Evolutionary conservation across 2,113 vertebrate species (phyloP), one percentile per base, ranked within the genome.

Genomic region (Myotis davidii): DNA sequence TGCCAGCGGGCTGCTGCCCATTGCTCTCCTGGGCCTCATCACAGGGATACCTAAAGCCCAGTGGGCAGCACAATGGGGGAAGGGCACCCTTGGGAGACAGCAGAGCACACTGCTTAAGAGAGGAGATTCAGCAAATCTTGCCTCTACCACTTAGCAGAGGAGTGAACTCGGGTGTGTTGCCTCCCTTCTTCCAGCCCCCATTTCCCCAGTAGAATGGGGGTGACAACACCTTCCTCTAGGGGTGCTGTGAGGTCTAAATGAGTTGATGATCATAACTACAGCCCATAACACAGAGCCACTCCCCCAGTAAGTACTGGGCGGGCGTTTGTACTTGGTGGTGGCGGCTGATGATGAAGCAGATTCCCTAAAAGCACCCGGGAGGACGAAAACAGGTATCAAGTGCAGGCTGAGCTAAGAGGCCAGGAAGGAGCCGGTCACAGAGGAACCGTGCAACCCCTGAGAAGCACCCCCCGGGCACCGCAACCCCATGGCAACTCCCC

Each of bases 391-490:
- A 34, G 56, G 50, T 65, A 88, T 56, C 29, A 69, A 70, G 3
- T 48, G 10, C 37, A n/a, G 45, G 72, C 27, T 72, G 50, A 86
- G 37, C 27, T 17, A 52, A 82, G 23, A 42, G 48, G 48, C 90
- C 64, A 67, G 87, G 76, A 67, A 73, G 50, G 32, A 65, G 42
- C 56, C 45, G 29, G 23, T 27, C 37, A 12, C 11, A n/a, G 78
- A 85, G 52, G 25, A 74, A 32, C 2, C 10, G 2, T 5, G 3
- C 16, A 20, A 14, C 2, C 3, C 0, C 1, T 14, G 34, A 11
- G 32, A 69, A 45, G 45, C 74, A 69, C 56, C 37, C 34, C 9
- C 25, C 72, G 34, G 20, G 54, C 65, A 79, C 32, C 25, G 12
- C 64, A 17, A n/a, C 11, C 32, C 52, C 0, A 0, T 9, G 37